Base-by-base conservation (phyloP, 2,888 invertebrate species). In the Slavum lentiscoides region DNA sequence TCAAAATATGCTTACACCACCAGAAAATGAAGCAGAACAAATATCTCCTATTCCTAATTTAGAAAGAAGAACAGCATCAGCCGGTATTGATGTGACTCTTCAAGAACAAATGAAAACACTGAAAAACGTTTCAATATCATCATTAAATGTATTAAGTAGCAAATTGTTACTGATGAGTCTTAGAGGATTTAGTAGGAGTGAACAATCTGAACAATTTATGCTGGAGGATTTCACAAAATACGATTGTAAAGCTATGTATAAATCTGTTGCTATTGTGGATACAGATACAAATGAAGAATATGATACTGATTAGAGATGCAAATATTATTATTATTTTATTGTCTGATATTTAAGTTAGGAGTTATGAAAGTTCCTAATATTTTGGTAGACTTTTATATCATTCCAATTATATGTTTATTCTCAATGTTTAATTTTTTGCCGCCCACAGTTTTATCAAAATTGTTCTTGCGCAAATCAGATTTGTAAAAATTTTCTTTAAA, bases 31-130 rank as follows among this genome's bases (percentile, higher is more conserved):
- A 17, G 21, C 30, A 2, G 23, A 55, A 21, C 77, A 77, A 77
- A 17, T 2, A 11, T 30, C 30, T 21, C 39, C 90, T 62, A 89
- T 90, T 82, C 89, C 89, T 2, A 90, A 90, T 84, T 86, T 89
- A 84, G 88, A 88, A 77, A 86, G 90, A 74, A 86, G 90, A 69
- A 86, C 88, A 2, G 89, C 87, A 0, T 87, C 86, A 68, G 88
- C 88, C 3, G 89, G 89, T 3, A 84, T 90, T 66, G 89, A 89
- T 74, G 88, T 87, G 23, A 23, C 21, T 19, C 21, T 75, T 68
- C 23, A 75, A 70, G 77, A 77, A 13, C 62, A 77, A 15, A 72
- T 80, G 55, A 66, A 80, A 64, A 49, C 55, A 23, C 5, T 80
- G 2, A 64, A 72, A 58, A 58, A 64, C 2, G 9, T 72, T 80